These are phyloP conservation scores for Panagrolaimus sp. DNA, from an alignment of 1,140 invertebrate genomes.

Conservation along the genomic window DNA sequence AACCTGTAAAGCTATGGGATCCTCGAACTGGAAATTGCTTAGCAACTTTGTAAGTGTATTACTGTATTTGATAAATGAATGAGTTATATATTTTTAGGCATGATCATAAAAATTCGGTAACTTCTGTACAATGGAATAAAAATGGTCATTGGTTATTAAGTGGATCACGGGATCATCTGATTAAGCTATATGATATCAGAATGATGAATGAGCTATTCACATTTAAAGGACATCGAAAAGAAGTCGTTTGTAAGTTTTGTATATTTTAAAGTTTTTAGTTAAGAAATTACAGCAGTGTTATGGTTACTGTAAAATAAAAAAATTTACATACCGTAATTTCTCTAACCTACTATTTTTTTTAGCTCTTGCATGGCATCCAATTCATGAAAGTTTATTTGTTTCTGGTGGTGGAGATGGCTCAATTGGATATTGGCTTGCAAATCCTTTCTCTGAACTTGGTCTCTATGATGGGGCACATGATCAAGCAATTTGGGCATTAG, in stretches of 20 bases:
- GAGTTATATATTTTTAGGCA: constrained; percentile 67
- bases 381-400: constrained; percentile 89
- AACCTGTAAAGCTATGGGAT: constrained; percentile 99
- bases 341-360: constrained; percentile 17
- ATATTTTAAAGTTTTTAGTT: background rate
- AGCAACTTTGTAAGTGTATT: constrained; percentile 65
- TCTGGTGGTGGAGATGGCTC: constrained; percentile 95
- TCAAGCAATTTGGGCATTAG: constrained; percentile 94
- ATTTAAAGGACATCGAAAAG: constrained; percentile 11
- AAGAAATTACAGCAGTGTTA: no score
- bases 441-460: constrained; percentile 66
- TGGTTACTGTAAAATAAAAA: background rate
- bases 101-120: constrained; percentile 97
- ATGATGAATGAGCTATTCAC: constrained; percentile 70
- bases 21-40: constrained; percentile 79
- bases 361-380: constrained; percentile 89
- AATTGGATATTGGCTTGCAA: constrained; percentile 79
- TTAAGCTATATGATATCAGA: constrained; percentile 95
- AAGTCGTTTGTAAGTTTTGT: constrained; percentile 11
- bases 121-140: constrained; percentile 97
- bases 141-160: constrained; percentile 99
- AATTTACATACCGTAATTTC: background rate
- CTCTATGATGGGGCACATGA: constrained; percentile 70
- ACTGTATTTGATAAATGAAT: background rate
- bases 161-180: constrained; percentile 89